These are phyloP conservation scores for Drosophila birchii DNA, from an alignment of 2,888 invertebrate species.

Conservation along the genomic window DNA sequence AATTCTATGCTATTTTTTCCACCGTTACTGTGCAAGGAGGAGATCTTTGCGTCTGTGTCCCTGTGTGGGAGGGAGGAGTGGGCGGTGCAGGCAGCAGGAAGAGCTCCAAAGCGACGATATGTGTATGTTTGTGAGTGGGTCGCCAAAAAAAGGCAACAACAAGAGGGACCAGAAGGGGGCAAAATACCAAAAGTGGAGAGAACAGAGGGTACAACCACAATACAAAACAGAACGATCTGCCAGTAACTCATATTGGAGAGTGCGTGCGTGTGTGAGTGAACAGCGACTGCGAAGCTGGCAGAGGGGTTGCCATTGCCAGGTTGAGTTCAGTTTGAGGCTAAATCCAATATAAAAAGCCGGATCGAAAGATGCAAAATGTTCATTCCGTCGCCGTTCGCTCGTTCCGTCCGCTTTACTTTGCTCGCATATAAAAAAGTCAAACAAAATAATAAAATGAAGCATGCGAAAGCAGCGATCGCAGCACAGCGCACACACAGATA, in stretches of 20 bases:
- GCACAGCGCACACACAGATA: constrained; percentile 22
- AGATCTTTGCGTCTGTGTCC: not conserved
- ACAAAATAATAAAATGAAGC: constrained; percentile 79
- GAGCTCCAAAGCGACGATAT: constrained; percentile 47
- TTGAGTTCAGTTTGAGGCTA: constrained; percentile 47
- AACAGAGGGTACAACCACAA: constrained; percentile 13
- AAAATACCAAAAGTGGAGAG: constrained; percentile 38
- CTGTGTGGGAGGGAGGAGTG: constrained; percentile 44
- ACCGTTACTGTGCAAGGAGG: not conserved
- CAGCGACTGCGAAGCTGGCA: constrained; percentile 47
- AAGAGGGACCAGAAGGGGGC: constrained; percentile 40
- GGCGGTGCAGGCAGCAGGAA: constrained; percentile 66
- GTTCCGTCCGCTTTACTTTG: constrained; percentile 63
- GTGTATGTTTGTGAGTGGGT: constrained; percentile 39
- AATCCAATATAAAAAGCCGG: constrained; percentile 71
- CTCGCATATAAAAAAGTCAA: constrained; percentile 71
- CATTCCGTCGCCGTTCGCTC: constrained; percentile 68
- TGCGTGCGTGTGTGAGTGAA: constrained; percentile 41
- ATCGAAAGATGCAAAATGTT: constrained; percentile 81
- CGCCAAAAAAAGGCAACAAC: constrained; percentile 56
- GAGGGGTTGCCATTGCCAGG: constrained; percentile 50
- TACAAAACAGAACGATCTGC: constrained; percentile 71
- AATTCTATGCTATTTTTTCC: not conserved
- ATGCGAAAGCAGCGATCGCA: constrained; percentile 70
- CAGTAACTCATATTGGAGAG: constrained; percentile 68